Evolutionary conservation across 2,113 vertebrate genomes (phyloP).

Genomic region (Pygoscelis antarcticus): DNA sequence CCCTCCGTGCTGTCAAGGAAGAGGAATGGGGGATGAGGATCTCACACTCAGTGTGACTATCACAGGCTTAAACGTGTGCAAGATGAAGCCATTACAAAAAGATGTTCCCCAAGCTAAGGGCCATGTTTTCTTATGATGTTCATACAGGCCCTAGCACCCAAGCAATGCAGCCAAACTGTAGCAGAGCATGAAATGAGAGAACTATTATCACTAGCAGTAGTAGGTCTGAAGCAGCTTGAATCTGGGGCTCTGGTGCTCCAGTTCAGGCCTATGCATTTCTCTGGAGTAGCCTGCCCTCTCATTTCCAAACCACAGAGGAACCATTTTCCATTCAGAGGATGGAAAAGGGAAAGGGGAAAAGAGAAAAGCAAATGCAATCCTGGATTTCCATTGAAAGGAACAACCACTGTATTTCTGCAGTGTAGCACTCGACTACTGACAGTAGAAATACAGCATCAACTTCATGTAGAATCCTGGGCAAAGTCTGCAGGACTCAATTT

Average conservation of each 20-base stretch:
- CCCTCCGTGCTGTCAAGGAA: not conserved
- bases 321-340: not conserved
- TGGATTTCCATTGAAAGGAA: not conserved
- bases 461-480: not conserved
- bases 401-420: not conserved
- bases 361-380: not conserved
- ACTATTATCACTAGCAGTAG: not conserved
- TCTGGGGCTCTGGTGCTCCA: not conserved
- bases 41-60: not conserved
- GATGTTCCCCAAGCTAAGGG: not conserved
- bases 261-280: not conserved
- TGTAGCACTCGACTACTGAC: not conserved
- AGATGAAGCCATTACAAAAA: not conserved
- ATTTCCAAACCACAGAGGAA: not conserved
- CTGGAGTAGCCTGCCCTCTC: not conserved
- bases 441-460: not conserved
- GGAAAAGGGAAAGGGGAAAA: not conserved
- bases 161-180: not conserved
- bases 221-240: not conserved
- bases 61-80: not conserved
- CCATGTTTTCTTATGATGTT: fast-evolving
- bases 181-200: not conserved
- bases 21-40: not conserved
- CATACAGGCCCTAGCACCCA: not conserved
- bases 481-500: not conserved